Conservation (phyloP, 2,113 vertebrate genomes). For the Rhabdomys dilectus region DNA sequence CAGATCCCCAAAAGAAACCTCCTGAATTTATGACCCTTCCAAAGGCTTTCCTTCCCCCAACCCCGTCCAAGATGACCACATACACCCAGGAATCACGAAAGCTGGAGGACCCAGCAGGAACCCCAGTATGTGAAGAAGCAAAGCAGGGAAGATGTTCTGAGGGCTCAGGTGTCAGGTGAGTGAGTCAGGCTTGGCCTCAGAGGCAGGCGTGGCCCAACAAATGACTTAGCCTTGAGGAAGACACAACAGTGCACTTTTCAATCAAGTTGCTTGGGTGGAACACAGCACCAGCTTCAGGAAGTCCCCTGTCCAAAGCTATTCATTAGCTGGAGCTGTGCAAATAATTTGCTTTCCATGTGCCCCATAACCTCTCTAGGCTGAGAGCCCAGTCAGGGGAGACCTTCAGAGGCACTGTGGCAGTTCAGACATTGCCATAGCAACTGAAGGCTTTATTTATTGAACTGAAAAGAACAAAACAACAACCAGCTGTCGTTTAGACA, state of each 20-base stretch:
- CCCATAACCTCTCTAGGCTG: conserved; percentile 29
- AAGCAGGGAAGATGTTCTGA: fast-evolving
- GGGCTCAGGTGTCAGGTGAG: not conserved
- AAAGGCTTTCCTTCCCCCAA: not conserved
- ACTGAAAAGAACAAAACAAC: conserved; percentile 64
- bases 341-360: conserved; percentile 58
- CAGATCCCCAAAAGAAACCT: not conserved
- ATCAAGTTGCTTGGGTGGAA: conserved; percentile 46
- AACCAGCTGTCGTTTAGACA: conserved; percentile 62
- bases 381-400: conserved; percentile 26
- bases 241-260: conserved; percentile 38
- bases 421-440: conserved; percentile 67
- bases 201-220: not conserved
- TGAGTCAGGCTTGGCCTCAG: not conserved
- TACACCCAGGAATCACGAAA: not conserved
- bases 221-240: not conserved
- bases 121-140: not conserved
- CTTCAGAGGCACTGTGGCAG: not conserved
- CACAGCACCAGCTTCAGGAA: conserved; percentile 57
- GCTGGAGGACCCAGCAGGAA: not conserved
- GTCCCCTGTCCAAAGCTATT: conserved; percentile 59
- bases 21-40: not conserved
- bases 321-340: conserved; percentile 63
- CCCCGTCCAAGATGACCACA: not conserved
- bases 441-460: conserved; percentile 69